Evolutionary conservation across 2,113 vertebrate genomes (phyloP), one percentile per base, ranked within the genome.

Genomic region (Paralichthys olivaceus): DNA sequence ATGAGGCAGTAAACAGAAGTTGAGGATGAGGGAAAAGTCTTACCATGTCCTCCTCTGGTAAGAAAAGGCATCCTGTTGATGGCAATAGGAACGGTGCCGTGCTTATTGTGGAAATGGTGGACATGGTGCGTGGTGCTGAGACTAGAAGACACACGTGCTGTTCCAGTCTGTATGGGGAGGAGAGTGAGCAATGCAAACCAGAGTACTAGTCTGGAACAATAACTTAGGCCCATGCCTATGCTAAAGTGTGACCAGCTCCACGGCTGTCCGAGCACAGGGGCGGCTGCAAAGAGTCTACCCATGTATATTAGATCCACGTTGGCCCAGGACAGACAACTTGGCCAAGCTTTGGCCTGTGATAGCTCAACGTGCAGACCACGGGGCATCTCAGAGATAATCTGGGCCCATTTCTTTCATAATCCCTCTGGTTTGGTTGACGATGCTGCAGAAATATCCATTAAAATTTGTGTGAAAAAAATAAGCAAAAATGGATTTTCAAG

Each of bases 1-100:
- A 49, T 14, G 23, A 62, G 9, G 47, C 57, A 47, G 40, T 29
- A 67, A 51, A 66, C 15, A 37, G 34, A 9, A 60, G 43, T 12
- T 61, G 63, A 26, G 29, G 76, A 55, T 32, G 56, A 84, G 58
- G 45, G 28, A 73, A 69, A 57, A 32, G 37, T 92, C 96, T 97
- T 95, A 98, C 96, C 96, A 88, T 97, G 96, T 78, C 96, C 96
- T 76, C 96, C 96, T 89, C 97, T 95, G 72, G 96, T 97, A 85
- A 97, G 95, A 91, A 98, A 97, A 87, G 96, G 96, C 94, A 96
- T 96, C 93, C 97, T 94, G 95, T 98, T 97, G 95, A 98, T 98
- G 91, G 96, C 96, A 88, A 98, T 96, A 58, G 97, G 97, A 87
- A 96, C 96, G 0, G 96, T 96, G 87, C 96, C 96, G 81, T 97